Evolutionary conservation across 2,888 invertebrate genomes (phyloP).

Genomic region (Drepana falcataria): DNA sequence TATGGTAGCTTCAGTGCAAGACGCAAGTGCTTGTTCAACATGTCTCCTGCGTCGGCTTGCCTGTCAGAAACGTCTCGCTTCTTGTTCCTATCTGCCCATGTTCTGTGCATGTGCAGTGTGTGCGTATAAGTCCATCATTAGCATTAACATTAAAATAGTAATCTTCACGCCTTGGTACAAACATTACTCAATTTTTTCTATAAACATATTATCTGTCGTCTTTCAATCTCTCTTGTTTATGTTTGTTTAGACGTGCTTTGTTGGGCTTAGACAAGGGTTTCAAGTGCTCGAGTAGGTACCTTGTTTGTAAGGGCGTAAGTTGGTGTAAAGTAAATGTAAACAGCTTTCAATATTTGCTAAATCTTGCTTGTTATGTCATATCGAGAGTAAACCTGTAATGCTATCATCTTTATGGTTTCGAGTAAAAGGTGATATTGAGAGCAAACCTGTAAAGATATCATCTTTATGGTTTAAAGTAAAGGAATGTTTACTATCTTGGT

Average conservation of each 20-base stretch:
- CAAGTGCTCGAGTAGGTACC: conserved; percentile 24
- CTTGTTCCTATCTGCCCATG: conserved; percentile 1
- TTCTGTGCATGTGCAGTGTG: no score
- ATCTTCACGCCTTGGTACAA: not conserved
- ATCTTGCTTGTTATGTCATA: not conserved
- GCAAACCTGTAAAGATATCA: no score
- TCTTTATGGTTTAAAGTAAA: no score
- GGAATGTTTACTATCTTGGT: no score
- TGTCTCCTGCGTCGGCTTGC: conserved; percentile 57
- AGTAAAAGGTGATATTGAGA: conserved; percentile 4
- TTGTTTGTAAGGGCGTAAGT: conserved; percentile 23
- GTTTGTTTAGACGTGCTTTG: conserved; percentile 19
- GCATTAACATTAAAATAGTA: conserved; percentile 4
- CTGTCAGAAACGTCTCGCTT: conserved; percentile 13
- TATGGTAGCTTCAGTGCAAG: conserved; percentile 47
- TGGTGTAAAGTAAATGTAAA: conserved; percentile 17
- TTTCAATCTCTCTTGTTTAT: conserved; percentile 23
- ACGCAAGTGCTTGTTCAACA: conserved; percentile 68
- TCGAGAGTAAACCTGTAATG: not conserved
- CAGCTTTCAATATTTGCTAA: conserved; percentile 5
- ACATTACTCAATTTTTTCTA: conserved; percentile 4
- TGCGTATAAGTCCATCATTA: not conserved
- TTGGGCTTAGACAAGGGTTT: conserved; percentile 26
- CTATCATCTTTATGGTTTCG: conserved; percentile 1
- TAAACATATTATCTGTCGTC: not conserved